Evolutionary conservation across 2,888 invertebrate species (phyloP).

Genomic region (Drosophila subsilvestris): DNA sequence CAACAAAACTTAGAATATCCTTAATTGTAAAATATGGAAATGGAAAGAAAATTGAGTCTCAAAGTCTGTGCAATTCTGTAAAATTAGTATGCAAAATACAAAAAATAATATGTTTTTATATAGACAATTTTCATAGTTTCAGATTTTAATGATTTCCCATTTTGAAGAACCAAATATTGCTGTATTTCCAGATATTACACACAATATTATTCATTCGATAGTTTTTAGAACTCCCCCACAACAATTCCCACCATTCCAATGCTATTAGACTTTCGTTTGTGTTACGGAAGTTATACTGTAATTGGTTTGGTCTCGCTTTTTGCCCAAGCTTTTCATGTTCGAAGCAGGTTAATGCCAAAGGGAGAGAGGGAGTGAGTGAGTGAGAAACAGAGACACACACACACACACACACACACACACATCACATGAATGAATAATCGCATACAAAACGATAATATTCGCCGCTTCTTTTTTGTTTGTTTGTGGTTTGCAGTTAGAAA

Average conservation of each 20-base stretch:
- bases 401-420: background rate
- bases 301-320: conserved; percentile 16
- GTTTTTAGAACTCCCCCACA: background rate
- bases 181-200: no score
- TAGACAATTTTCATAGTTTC: no score
- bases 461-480: background rate
- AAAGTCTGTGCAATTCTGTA: no score
- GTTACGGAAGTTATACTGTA: background rate
- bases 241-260: no score
- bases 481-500: conserved; percentile 25
- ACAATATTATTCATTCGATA: no score
- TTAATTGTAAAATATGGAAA: no score
- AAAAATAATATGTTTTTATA: no score
- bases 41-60: no score
- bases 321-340: conserved; percentile 59
- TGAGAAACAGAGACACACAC: background rate
- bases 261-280: background rate
- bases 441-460: background rate
- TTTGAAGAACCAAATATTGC: no score
- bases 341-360: conserved; percentile 71
- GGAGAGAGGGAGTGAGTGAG: conserved; percentile 14
- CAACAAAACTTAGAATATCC: no score
- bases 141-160: no score
- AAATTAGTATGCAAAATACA: no score
- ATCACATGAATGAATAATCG: background rate